Evolutionary conservation across 1,140 invertebrate genomes (phyloP).

Genomic region (Drosophila equinoxialis): DNA sequence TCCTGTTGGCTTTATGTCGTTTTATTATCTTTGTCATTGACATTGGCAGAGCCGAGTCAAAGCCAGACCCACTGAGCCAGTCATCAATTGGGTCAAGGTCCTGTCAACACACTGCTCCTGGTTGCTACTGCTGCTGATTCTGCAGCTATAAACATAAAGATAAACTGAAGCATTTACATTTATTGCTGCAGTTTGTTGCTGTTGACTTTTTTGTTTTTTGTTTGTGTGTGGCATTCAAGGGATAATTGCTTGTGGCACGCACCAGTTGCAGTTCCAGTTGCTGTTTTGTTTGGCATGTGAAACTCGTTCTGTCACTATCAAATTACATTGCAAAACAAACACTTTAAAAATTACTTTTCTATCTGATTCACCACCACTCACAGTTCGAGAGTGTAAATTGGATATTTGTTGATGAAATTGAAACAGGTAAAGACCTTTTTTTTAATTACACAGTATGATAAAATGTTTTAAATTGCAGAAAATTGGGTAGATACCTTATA

Average conservation of each 20-base stretch:
- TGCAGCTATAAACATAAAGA: conserved; percentile 7
- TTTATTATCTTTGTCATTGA: conserved; percentile 7
- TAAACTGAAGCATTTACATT: conserved; percentile 8
- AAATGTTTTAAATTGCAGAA: no score
- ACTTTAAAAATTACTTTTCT: conserved; percentile 1
- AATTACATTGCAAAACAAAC: conserved; percentile 7
- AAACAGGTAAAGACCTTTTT: neutral
- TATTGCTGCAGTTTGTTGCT: conserved; percentile 8
- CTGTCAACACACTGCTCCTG: neutral
- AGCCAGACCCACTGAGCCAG: neutral
- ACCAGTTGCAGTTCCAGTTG: neutral
- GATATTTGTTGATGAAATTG: neutral
- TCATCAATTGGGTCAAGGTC: neutral
- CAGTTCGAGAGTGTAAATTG: neutral
- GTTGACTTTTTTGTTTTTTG: no score
- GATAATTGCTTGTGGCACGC: conserved; percentile 8
- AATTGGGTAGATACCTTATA: no score
- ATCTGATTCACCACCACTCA: neutral
- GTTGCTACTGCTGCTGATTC: neutral
- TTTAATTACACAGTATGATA: no score
- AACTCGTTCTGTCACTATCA: neutral
- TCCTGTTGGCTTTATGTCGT: conserved; percentile 1
- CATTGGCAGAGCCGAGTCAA: neutral
- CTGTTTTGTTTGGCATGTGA: neutral
- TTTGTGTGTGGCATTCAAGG: neutral